phyloP scores from a whole-genome alignment of 1,140 invertebrate genomes.

The Sesamia nonagrioides region DNA sequence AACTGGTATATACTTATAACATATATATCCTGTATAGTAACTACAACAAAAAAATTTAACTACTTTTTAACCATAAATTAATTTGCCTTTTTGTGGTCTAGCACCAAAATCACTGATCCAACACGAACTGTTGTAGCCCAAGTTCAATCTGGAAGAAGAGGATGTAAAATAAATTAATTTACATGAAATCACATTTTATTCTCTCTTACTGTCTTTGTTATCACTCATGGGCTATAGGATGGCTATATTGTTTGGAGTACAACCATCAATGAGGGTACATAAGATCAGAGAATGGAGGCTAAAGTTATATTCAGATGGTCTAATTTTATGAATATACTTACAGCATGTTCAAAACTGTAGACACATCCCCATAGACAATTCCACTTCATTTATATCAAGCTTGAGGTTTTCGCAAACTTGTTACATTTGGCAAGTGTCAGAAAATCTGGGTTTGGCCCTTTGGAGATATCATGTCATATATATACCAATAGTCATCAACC shows the following conservation, averaged over 20 bases:
- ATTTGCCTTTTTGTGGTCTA: slow-evolving; percentile 89
- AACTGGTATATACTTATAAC: too few relatives aligned
- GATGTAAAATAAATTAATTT: too few relatives aligned
- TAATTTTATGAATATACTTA: slow-evolving; percentile 86
- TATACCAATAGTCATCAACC: slow-evolving; percentile 99
- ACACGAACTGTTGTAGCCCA: slow-evolving; percentile 98
- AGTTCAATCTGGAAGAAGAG: slow-evolving; percentile 92
- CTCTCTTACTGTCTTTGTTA: too few relatives aligned
- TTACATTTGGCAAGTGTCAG: slow-evolving; percentile 90
- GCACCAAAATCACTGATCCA: slow-evolving; percentile 97
- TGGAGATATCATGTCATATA: slow-evolving; percentile 93
- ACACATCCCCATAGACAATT: slow-evolving; percentile 99
- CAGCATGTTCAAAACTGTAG: slow-evolving; percentile 97
- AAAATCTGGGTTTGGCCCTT: slow-evolving; percentile 97
- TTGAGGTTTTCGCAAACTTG: slow-evolving; percentile 91
- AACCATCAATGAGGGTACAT: too few relatives aligned
- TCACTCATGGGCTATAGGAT: too few relatives aligned
- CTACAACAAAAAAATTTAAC: too few relatives aligned
- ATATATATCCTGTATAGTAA: too few relatives aligned
- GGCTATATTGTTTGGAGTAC: too few relatives aligned
- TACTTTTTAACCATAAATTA: too few relatives aligned
- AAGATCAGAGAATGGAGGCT: too few relatives aligned
- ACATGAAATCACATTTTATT: too few relatives aligned
- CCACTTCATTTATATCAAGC: slow-evolving; percentile 90
- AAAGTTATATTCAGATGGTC: neutral